Conservation (phyloP, 1,140 invertebrate genomes). For the Artemia franciscana region DNA sequence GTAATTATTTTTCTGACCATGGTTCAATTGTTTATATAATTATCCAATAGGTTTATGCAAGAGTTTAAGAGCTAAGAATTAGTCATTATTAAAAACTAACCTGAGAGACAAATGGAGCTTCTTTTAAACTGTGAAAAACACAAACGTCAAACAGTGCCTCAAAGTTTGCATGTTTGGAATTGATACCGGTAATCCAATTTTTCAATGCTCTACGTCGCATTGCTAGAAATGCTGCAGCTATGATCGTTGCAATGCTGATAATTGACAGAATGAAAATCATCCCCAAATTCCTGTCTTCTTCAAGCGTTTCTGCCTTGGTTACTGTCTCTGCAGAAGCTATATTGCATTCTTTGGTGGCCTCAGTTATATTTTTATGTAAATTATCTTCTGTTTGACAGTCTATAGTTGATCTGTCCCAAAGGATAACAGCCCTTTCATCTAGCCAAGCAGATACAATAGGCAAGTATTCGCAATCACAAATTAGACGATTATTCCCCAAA, state of each 20-base stretch:
- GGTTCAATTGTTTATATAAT: no score
- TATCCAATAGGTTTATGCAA: no score
- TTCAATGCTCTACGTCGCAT: constrained; percentile 47
- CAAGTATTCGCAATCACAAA: constrained; percentile 66
- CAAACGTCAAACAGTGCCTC: constrained; percentile 79
- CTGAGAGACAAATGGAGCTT: constrained; percentile 66
- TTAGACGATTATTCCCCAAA: constrained; percentile 60
- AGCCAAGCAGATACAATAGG: constrained; percentile 63
- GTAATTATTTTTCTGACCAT: no score
- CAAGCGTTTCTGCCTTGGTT: neutral
- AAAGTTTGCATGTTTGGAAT: constrained; percentile 33
- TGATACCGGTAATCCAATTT: constrained; percentile 26
- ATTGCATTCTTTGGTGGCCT: constrained; percentile 8
- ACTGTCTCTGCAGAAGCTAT: neutral
- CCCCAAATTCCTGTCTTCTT: constrained; percentile 29
- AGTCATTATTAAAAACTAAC: constrained; percentile 18
- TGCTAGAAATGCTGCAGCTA: constrained; percentile 44
- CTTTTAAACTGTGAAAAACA: constrained; percentile 73
- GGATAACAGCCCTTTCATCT: constrained; percentile 29
- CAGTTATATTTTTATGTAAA: constrained; percentile 8
- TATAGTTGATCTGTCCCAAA: constrained; percentile 25
- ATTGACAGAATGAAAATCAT: constrained; percentile 36
- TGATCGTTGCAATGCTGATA: constrained; percentile 41
- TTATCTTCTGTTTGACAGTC: constrained; percentile 8
- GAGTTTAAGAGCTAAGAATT: neutral